Evolutionary conservation across 2,113 vertebrate genomes (phyloP).

Genomic region (Pelodiscus sinensis): DNA sequence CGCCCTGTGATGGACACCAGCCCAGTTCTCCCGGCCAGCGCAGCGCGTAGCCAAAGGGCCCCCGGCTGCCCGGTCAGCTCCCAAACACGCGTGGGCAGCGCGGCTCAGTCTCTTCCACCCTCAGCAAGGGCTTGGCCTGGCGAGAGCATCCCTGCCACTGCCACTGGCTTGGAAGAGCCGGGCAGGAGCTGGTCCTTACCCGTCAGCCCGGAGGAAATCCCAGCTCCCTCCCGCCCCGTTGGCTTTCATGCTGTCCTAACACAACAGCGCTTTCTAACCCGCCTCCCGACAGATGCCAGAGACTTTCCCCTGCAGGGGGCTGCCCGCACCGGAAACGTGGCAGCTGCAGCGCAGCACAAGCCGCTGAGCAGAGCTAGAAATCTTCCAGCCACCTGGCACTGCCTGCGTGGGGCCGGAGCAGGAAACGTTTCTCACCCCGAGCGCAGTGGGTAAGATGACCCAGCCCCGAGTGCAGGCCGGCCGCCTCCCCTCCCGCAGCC

Average conservation of each 20-base stretch:
- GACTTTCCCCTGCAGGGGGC: no score
- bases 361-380: no score
- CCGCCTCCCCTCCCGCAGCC: background rate
- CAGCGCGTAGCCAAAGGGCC: background rate
- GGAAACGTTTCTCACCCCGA: background rate
- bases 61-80: no score
- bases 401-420: no score
- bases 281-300: background rate
- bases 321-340: no score
- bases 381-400: no score
- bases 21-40: no score
- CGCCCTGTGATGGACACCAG: background rate
- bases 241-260: background rate
- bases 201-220: background rate
- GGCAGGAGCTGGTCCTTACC: background rate
- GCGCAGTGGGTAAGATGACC: background rate
- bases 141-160: background rate
- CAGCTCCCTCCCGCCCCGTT: background rate
- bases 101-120: background rate
- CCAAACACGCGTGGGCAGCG: accelerated
- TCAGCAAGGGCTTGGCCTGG: background rate
- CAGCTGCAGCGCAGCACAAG: no score
- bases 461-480: background rate
- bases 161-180: background rate
- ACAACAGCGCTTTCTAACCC: background rate